Percentiles rank a stretch among this genome's conserved stretches.
These are phyloP conservation scores for Junonia oenone DNA, from an alignment of 2,888 invertebrate genomes.

Conservation along the genomic window DNA sequence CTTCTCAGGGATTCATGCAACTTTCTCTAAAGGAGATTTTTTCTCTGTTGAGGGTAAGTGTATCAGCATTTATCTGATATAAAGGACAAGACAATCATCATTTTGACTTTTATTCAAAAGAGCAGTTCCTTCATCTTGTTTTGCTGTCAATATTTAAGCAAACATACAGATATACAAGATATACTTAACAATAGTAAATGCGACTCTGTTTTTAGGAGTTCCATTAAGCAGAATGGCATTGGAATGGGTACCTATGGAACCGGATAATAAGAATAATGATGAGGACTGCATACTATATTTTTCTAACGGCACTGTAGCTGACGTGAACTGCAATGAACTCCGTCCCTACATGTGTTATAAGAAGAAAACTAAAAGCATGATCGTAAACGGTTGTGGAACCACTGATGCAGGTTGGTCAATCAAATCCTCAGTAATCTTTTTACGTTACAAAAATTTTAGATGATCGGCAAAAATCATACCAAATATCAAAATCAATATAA, in stretches of 20 bases:
- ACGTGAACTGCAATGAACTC: slow-evolving; percentile 33
- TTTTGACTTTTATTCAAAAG: too few species aligned
- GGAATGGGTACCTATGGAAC: slow-evolving; percentile 37
- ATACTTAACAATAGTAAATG: too few species aligned
- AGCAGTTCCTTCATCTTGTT: not conserved
- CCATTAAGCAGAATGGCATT: slow-evolving; percentile 35
- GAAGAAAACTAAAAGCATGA: slow-evolving; percentile 22
- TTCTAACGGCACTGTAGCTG: slow-evolving; percentile 34
- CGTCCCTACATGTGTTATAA: slow-evolving; percentile 39
- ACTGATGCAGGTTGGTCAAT: slow-evolving; percentile 34
- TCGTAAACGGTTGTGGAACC: slow-evolving; percentile 37
- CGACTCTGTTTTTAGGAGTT: slow-evolving; percentile 34
- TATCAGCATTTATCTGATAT: too few species aligned
- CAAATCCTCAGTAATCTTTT: too few species aligned
- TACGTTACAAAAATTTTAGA: too few species aligned
- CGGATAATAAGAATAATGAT: slow-evolving; percentile 35
- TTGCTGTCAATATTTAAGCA: too few species aligned
- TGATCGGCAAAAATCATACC: too few species aligned
- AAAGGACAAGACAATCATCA: too few species aligned
- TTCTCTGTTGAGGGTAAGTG: slow-evolving; percentile 37
- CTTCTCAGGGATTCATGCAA: slow-evolving; percentile 38
- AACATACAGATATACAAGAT: too few species aligned
- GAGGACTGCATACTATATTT: slow-evolving; percentile 36
- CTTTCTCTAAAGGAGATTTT: slow-evolving; percentile 40
- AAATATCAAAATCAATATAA: too few species aligned